These are phyloP conservation scores for Agelas oroides DNA, from an alignment of 37 sponge, comb jelly and placozoan genomes.

Conservation along the genomic window DNA sequence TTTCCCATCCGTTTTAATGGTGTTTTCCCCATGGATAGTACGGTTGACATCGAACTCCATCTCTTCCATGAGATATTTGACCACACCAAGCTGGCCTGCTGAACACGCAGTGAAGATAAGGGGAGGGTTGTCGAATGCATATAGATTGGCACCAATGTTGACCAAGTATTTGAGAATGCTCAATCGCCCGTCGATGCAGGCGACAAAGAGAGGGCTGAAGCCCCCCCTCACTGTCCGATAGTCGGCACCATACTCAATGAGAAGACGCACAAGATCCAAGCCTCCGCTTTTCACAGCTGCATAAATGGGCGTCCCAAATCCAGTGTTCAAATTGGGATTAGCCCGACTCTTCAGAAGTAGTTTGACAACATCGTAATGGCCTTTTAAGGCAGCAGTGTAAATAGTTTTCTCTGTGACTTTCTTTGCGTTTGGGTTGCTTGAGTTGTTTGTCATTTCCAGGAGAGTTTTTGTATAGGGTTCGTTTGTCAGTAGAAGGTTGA, in stretches of 20 bases:
- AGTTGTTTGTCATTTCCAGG: constrained; percentile 52
- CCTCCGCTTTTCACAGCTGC: constrained; percentile 76
- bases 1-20: constrained; percentile 56
- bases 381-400: constrained; percentile 50
- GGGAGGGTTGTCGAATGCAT: constrained; percentile 61
- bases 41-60: constrained; percentile 61
- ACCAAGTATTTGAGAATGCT: constrained; percentile 80
- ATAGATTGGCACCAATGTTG: constrained; percentile 63
- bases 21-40: constrained; percentile 61
- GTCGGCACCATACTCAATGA: constrained; percentile 68
- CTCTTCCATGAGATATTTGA: constrained; percentile 74
- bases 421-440: constrained; percentile 53
- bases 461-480: constrained; percentile 45
- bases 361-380: constrained; percentile 54
- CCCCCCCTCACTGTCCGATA: constrained; percentile 48
- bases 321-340: constrained; percentile 48
- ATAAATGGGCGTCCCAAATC: constrained; percentile 76
- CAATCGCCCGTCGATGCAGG: constrained; percentile 76
- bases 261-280: constrained; percentile 62
- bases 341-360: constrained; percentile 49
- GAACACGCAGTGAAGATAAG: constrained; percentile 79
- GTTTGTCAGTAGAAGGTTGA: constrained; percentile 34
- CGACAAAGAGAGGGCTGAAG: constrained; percentile 73
- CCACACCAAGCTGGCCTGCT: constrained; percentile 65
- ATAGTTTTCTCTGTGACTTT: constrained; percentile 79